phyloP scores from a whole-genome alignment of 2,113 vertebrate species.

The Condylura cristata region DNA sequence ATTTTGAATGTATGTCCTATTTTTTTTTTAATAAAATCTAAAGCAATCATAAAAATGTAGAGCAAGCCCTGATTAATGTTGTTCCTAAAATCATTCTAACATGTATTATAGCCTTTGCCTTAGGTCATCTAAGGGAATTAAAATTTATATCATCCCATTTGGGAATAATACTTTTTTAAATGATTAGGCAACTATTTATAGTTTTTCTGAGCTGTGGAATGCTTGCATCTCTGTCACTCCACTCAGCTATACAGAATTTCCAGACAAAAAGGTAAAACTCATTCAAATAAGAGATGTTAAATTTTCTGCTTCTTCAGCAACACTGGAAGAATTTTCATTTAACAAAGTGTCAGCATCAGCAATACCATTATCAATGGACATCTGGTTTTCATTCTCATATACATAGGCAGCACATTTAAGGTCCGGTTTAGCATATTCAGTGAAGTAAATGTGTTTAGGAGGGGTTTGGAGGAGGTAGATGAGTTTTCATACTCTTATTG shows the following conservation, averaged over 20 bases:
- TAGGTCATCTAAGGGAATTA: conserved; percentile 56
- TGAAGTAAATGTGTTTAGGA: conserved; percentile 33
- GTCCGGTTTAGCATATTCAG: conserved; percentile 19
- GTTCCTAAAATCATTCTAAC: conserved; percentile 21
- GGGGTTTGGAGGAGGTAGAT: neutral
- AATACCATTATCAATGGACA: conserved; percentile 7
- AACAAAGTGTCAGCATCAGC: conserved; percentile 30
- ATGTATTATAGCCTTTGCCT: conserved; percentile 61
- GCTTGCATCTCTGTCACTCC: conserved; percentile 50
- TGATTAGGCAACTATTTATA: conserved; percentile 64
- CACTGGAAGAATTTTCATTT: conserved; percentile 59
- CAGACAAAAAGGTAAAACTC: conserved; percentile 75
- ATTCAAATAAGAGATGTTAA: conserved; percentile 65
- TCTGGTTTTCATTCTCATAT: conserved; percentile 57
- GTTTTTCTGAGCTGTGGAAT: neutral
- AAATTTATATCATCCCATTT: neutral
- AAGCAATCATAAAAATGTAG: conserved; percentile 64
- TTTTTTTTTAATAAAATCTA: conserved; percentile 59
- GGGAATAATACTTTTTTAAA: conserved; percentile 40
- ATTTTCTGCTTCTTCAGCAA: conserved; percentile 81
- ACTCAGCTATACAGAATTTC: conserved; percentile 43
- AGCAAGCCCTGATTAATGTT: conserved; percentile 41
- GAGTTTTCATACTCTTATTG: neutral
- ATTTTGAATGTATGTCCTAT: conserved; percentile 61
- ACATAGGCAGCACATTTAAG: neutral